Conservation (phyloP, 2,797 vertebrate genomes). For the Cyprinella venusta region DNA sequence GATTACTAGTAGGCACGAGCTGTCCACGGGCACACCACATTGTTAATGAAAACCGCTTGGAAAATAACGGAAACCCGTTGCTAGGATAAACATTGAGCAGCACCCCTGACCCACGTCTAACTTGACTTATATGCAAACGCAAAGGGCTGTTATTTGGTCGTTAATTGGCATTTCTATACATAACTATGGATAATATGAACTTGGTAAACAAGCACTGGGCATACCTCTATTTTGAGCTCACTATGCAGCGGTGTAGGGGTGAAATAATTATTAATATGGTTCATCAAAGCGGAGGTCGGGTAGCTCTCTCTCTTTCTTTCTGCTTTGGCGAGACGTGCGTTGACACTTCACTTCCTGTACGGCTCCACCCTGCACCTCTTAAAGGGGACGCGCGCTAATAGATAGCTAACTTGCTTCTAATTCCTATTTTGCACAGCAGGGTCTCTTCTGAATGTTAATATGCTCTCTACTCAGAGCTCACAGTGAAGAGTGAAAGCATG, state of each 20-base stretch:
- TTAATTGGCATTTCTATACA: neutral
- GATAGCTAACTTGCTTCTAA: neutral
- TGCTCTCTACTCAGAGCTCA: neutral
- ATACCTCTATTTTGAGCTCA: constrained; percentile 59
- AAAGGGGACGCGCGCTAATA: constrained; percentile 71
- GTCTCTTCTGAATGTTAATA: constrained; percentile 1
- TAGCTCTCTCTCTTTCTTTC: constrained; percentile 23
- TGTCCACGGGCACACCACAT: constrained; percentile 4
- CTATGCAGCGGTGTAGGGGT: constrained; percentile 30
- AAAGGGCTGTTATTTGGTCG: constrained; percentile 29
- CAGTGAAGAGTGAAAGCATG: constrained; percentile 1
- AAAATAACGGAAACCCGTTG: constrained; percentile 64
- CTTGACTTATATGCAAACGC: constrained; percentile 33
- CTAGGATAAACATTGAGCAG: constrained; percentile 63
- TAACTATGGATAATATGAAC: neutral
- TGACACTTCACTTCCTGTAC: constrained; percentile 70
- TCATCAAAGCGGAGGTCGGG: constrained; percentile 42
- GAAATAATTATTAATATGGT: constrained; percentile 31
- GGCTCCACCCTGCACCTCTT: constrained; percentile 75
- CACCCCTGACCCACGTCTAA: constrained; percentile 8
- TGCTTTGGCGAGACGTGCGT: constrained; percentile 62
- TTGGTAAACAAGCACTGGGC: neutral
- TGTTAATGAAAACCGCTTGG: constrained; percentile 36
- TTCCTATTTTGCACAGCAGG: neutral
- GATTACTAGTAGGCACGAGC: neutral